A percentile compares a stretch with the other conserved stretches of the same genome.
phyloP scores from a whole-genome alignment of 2,113 vertebrate genomes.

The Tichodroma muraria region DNA sequence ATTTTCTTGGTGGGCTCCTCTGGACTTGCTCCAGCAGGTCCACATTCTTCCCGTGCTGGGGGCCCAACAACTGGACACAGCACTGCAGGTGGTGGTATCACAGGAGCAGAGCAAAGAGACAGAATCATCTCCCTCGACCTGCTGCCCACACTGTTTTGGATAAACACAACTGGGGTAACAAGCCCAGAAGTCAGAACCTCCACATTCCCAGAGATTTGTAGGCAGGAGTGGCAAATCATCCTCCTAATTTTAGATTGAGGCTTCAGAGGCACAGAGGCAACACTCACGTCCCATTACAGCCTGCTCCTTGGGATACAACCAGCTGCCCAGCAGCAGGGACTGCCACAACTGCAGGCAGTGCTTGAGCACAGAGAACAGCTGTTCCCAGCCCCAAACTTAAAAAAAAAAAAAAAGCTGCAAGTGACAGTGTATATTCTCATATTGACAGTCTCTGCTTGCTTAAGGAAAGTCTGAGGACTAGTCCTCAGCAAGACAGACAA shows the following conservation, averaged over 20 bases:
- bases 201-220: neutral
- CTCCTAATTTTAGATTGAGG: neutral
- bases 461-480: neutral
- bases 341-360: neutral
- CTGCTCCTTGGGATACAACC: neutral
- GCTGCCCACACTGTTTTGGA: neutral
- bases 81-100: neutral
- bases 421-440: neutral
- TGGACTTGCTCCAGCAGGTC: neutral
- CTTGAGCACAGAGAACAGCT: neutral
- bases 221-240: neutral
- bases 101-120: neutral
- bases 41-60: neutral
- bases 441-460: neutral
- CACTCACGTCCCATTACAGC: neutral
- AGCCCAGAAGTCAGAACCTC: neutral
- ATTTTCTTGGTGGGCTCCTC: neutral
- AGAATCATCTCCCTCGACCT: neutral
- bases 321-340: neutral
- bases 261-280: neutral
- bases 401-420: neutral
- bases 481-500: neutral
- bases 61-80: neutral
- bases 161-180: neutral
- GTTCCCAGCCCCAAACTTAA: neutral